Conservation (phyloP, 2,797 vertebrate species). For the Danio choprae region DNA sequence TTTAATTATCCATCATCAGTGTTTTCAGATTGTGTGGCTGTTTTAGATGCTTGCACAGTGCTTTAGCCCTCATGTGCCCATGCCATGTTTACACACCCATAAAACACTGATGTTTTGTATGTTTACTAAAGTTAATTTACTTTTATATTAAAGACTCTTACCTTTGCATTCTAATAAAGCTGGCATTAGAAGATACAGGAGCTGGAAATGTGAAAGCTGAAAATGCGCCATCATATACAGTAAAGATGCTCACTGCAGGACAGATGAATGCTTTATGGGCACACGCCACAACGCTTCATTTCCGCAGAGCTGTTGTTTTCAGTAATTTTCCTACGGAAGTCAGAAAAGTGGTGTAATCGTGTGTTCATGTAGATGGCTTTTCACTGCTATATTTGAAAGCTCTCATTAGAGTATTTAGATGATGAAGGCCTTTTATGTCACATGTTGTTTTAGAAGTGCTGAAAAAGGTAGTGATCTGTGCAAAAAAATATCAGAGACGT, state of each 20-base stretch:
- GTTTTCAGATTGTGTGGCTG: too few species aligned
- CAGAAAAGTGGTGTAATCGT: neutral
- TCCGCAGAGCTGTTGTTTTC: neutral
- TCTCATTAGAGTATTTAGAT: neutral
- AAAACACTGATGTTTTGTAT: neutral
- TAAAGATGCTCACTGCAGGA: neutral
- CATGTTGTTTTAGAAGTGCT: neutral
- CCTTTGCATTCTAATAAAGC: slow-evolving; percentile 19
- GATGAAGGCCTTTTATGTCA: neutral
- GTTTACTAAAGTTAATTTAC: neutral
- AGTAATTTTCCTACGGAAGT: neutral
- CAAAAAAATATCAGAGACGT: neutral
- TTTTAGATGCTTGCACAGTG: too few species aligned
- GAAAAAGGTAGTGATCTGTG: neutral
- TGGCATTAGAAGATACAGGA: neutral
- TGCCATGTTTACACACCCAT: neutral
- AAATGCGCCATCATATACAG: slow-evolving; percentile 2
- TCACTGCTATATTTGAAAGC: neutral
- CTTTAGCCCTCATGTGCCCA: neutral
- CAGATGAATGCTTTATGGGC: neutral
- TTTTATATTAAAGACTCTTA: slow-evolving; percentile 11
- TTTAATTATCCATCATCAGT: too few species aligned
- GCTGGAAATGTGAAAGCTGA: neutral
- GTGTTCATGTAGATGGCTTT: neutral
- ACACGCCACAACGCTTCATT: neutral